A percentile compares a stretch with the other conserved stretches of the same genome.
These are phyloP conservation scores for Holcopasites calliopsidis DNA, from an alignment of 1,140 invertebrate species.

Conservation along the genomic window DNA sequence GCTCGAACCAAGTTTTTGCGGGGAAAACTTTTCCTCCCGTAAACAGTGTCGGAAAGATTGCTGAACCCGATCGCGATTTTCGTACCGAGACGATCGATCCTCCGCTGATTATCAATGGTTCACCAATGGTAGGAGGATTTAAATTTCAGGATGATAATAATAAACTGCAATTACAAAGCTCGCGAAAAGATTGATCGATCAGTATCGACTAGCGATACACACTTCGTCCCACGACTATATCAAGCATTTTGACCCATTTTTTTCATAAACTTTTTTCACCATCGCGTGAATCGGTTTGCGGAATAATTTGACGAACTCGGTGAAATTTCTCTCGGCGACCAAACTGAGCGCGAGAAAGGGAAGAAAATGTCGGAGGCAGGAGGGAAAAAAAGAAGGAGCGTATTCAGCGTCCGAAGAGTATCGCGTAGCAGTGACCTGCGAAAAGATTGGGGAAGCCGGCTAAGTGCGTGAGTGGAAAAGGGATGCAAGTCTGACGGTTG, in stretches of 20 bases:
- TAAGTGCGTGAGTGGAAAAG: slow-evolving; percentile 50
- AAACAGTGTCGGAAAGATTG: slow-evolving; percentile 24
- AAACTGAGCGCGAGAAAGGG: slow-evolving; percentile 10
- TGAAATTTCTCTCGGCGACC: slow-evolving; percentile 8
- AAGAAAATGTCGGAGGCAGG: neutral
- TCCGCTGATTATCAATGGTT: neutral
- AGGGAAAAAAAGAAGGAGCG: neutral
- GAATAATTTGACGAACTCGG: slow-evolving; percentile 45
- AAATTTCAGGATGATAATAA: too few relatives aligned
- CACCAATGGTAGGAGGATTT: too few relatives aligned
- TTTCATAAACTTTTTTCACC: too few relatives aligned
- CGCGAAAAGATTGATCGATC: too few relatives aligned
- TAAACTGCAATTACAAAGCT: too few relatives aligned
- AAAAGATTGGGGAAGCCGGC: slow-evolving; percentile 54
- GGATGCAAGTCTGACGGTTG: slow-evolving; percentile 48
- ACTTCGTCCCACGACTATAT: too few relatives aligned
- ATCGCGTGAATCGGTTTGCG: slow-evolving; percentile 15
- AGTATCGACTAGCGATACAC: too few relatives aligned
- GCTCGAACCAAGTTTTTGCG: slow-evolving; percentile 51
- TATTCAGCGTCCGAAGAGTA: slow-evolving; percentile 28
- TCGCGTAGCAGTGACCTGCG: slow-evolving; percentile 40
- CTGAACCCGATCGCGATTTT: slow-evolving; percentile 19
- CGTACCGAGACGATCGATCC: too few relatives aligned
- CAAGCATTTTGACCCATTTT: too few relatives aligned
- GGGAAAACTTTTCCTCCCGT: slow-evolving; percentile 43